Conservation (phyloP, 2,797 vertebrate species). For the Meriones psammophilus region DNA sequence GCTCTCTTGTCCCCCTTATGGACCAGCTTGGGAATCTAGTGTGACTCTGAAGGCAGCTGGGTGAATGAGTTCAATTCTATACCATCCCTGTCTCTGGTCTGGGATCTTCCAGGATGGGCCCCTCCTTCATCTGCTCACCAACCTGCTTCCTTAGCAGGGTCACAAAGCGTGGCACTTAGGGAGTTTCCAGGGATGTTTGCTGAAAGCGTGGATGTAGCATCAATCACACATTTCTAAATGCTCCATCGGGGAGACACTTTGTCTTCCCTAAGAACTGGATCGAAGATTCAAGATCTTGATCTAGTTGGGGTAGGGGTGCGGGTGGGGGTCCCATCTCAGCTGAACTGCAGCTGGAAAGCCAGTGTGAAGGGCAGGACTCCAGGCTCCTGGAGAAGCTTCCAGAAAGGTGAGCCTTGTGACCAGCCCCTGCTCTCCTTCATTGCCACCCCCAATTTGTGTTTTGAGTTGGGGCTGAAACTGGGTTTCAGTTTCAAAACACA, state of each 20-base stretch:
- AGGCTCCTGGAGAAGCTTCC: fast-evolving
- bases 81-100: background rate
- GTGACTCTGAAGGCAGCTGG: background rate
- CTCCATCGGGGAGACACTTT: too few species aligned
- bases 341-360: background rate
- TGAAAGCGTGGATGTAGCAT: background rate
- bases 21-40: background rate
- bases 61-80: background rate
- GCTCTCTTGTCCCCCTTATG: too few species aligned
- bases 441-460: background rate
- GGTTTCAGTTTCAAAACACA: conserved; percentile 42
- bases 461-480: background rate
- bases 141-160: background rate
- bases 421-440: background rate
- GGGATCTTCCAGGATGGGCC: background rate
- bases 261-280: too few species aligned
- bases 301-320: background rate
- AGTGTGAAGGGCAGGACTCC: background rate
- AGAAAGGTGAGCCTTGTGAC: fast-evolving
- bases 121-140: background rate
- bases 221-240: background rate
- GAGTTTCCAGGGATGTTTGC: background rate
- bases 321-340: too few species aligned
- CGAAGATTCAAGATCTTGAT: background rate
- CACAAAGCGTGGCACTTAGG: background rate